phyloP scores from a whole-genome alignment of 2,888 invertebrate species.

The Melipona beecheii region DNA sequence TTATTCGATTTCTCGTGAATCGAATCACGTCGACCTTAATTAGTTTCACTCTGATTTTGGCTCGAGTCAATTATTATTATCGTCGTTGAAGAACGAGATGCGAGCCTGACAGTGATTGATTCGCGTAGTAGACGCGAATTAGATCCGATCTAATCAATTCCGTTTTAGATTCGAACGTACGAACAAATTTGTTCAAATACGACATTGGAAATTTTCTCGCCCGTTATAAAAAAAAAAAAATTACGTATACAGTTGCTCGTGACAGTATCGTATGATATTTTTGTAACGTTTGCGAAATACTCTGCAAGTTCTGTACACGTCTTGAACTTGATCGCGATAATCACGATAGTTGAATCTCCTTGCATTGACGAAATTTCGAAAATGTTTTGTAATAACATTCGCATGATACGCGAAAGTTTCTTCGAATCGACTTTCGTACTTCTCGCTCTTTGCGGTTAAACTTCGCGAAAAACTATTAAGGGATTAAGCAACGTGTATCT shows the following conservation, averaged over 20 bases:
- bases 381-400: no score
- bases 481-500: constrained; percentile 42
- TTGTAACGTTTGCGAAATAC: no score
- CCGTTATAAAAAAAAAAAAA: background rate
- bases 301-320: no score
- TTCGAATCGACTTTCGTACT: no score
- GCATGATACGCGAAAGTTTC: no score
- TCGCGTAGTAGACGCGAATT: background rate
- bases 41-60: constrained; percentile 8
- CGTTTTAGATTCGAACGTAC: background rate
- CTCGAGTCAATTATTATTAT: background rate
- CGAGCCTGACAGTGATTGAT: background rate
- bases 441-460: background rate
- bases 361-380: no score
- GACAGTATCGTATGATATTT: no score
- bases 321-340: no score
- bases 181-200: background rate
- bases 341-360: no score
- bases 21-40: constrained; percentile 15
- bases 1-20: constrained; percentile 15
- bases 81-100: background rate
- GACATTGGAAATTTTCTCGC: background rate
- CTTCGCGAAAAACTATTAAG: constrained; percentile 23
- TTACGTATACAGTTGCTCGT: background rate
- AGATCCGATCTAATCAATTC: background rate